These are phyloP conservation scores for Amazonetta brasiliensis DNA, from an alignment of 2,797 vertebrate genomes.

Conservation along the genomic window DNA sequence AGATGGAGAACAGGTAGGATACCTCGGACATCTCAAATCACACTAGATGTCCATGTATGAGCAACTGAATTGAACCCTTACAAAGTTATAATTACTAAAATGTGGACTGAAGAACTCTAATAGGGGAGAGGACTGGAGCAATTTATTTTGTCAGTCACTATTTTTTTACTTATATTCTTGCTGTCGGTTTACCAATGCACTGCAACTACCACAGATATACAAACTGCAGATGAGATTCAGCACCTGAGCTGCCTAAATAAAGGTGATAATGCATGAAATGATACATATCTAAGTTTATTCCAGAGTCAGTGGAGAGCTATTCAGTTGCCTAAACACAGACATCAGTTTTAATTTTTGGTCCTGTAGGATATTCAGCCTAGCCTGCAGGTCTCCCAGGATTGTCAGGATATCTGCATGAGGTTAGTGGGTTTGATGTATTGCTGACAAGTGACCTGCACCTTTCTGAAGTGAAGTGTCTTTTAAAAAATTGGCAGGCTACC, in stretches of 20 bases:
- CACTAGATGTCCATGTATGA: neutral
- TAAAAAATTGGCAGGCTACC: neutral
- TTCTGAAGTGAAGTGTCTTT: neutral
- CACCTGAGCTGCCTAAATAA: neutral
- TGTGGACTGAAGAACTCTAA: neutral
- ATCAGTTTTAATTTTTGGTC: neutral
- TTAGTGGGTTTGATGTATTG: neutral
- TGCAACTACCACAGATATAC: neutral
- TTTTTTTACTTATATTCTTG: neutral
- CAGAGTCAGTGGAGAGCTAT: neutral
- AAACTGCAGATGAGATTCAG: neutral
- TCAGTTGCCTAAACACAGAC: neutral
- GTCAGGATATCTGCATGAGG: neutral
- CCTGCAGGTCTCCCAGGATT: neutral
- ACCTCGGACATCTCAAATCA: neutral
- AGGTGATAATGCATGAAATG: neutral
- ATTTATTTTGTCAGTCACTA: neutral
- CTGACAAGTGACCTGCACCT: neutral
- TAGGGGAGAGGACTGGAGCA: neutral
- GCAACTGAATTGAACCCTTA: neutral
- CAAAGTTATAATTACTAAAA: neutral
- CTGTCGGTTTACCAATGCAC: neutral
- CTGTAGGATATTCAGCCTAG: neutral
- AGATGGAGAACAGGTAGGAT: neutral
- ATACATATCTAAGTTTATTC: neutral